These are phyloP conservation scores for Cladorhizidae sp. DNA, from an alignment of 37 sponge, comb jelly and placozoan species.

Conservation along the genomic window DNA sequence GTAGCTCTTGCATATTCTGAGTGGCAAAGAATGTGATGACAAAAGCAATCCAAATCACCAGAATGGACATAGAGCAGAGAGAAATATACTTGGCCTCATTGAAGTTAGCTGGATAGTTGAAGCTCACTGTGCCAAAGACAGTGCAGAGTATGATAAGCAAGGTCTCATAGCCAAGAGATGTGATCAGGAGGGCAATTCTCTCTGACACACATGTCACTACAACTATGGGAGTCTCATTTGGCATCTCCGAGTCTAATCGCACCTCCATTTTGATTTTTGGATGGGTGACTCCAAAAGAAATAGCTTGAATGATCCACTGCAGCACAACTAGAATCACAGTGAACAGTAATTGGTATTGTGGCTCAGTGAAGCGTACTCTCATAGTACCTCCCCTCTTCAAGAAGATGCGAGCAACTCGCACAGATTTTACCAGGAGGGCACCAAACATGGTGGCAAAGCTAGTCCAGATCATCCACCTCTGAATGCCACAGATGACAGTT, in stretches of 20 bases:
- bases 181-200: constrained; percentile 21
- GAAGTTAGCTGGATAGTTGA: constrained; percentile 77
- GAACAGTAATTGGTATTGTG: constrained; percentile 70
- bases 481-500: constrained; percentile 51
- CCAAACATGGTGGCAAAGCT: constrained; percentile 70
- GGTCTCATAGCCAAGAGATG: constrained; percentile 45
- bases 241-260: not conserved
- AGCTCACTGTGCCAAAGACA: constrained; percentile 56
- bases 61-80: too few relatives aligned
- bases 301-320: constrained; percentile 35
- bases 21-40: constrained; percentile 51
- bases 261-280: constrained; percentile 5
- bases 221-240: constrained; percentile 18
- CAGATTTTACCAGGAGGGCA: constrained; percentile 78
- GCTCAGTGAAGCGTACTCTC: constrained; percentile 57
- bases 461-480: constrained; percentile 58
- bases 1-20: constrained; percentile 25
- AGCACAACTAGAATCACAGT: constrained; percentile 48
- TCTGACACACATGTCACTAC: constrained; percentile 48
- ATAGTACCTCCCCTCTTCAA: not conserved
- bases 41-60: too few relatives aligned
- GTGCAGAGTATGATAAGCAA: constrained; percentile 53
- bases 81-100: too few relatives aligned
- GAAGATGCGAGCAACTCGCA: constrained; percentile 80
- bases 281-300: constrained; percentile 18